Base-by-base conservation (phyloP, 2,113 vertebrate genomes). In the Tor tambroides region DNA sequence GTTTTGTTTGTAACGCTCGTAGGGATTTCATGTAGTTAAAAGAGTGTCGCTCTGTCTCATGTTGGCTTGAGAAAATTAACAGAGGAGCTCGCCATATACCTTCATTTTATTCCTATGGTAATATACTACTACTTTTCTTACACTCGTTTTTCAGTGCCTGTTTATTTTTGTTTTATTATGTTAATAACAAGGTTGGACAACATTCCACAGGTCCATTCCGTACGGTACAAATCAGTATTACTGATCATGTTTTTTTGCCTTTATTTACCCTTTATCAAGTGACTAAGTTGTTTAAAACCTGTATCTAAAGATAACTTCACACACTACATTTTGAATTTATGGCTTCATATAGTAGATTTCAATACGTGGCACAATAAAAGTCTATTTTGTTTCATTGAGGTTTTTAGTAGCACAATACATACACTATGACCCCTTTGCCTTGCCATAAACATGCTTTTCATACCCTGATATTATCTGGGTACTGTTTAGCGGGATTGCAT, bases 161-260 rank as follows among this genome's bases (percentile, higher is more conserved):
- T 90, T 87, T 71, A 87, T 84, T 85, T 89, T 80, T 87, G 84
- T 88, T 83, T 85, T 88, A 86, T 88, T 89, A 89, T 88, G 90
- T 89, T 89, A 89, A 92, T 91, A 54, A 85, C 82, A 89, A 91
- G 89, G 90, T 88, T 90, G 91, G 91, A 91, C 91, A 90, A 89
- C 90, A 85, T 92, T 91, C 89, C 84, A 46, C 43, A 32, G 59
- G 86, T 79, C 35, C 72, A 88, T 90, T 88, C 91, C 90, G 26
- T 93, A 92, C 91, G 93, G 94, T 94, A 94, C 93, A 92, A 87
- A 93, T 94, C 94, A 94, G 94, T 95, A 95, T 95, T 95, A 95
- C 94, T 94, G 94, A 95, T 92, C 92, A 91, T 92, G 59, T 38
- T 74, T 92, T 89, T 80, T 76, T 30, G 56, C 87, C 92, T 91